Conservation (phyloP, 1,140 invertebrate species). For the Pseudoatta argentina region DNA sequence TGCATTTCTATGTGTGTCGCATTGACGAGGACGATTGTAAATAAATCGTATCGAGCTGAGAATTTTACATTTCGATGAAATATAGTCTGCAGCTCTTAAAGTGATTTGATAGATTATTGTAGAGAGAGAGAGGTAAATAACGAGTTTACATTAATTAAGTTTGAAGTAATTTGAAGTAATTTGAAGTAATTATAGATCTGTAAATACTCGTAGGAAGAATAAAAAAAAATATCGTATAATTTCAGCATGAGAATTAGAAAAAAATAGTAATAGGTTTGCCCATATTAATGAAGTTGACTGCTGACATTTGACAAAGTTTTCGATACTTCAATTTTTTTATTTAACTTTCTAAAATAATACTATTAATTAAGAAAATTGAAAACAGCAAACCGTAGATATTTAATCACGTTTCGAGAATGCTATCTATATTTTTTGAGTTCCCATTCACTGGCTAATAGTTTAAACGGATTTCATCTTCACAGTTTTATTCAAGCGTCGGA, state of each 20-base stretch:
- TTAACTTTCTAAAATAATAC: not conserved
- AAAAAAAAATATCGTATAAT: not conserved
- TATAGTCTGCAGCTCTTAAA: not conserved
- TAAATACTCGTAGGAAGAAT: not conserved
- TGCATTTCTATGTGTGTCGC: not conserved
- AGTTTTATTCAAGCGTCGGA: slow-evolving; percentile 24
- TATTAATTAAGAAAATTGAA: not conserved
- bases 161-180: slow-evolving; percentile 12
- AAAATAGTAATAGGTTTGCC: not conserved
- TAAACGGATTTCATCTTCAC: slow-evolving; percentile 37
- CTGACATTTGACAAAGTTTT: not conserved
- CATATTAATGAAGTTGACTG: not conserved
- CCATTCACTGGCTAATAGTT: slow-evolving; percentile 13
- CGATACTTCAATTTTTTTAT: not conserved
- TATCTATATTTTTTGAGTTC: not conserved
- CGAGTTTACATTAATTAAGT: not conserved
- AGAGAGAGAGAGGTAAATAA: too few species aligned
- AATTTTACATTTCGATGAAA: not conserved
- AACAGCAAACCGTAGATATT: not conserved
- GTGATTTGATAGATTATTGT: not conserved
- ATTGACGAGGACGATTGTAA: not conserved
- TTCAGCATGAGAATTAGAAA: not conserved
- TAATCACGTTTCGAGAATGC: not conserved
- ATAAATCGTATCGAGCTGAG: not conserved
- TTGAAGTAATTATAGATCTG: not conserved